These are phyloP conservation scores for Watsonalla cultraria DNA, from an alignment of 2,888 invertebrate species.

Conservation along the genomic window DNA sequence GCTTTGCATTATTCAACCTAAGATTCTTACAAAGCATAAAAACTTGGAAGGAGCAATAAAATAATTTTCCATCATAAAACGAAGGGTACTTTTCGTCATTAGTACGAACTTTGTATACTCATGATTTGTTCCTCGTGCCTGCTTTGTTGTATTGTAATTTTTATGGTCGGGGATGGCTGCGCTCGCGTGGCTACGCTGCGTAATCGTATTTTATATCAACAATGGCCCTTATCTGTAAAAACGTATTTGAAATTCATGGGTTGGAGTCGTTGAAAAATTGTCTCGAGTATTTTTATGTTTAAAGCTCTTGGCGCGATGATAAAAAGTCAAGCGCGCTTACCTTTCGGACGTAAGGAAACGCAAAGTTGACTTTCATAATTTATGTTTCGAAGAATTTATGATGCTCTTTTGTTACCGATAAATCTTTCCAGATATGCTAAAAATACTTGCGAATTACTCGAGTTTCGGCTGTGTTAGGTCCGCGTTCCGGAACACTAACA, in stretches of 20 bases:
- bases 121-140: slow-evolving; percentile 63
- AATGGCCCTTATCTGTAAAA: slow-evolving; percentile 69
- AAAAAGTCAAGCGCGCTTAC: slow-evolving; percentile 42
- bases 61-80: slow-evolving; percentile 48
- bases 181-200: slow-evolving; percentile 66
- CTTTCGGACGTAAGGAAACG: slow-evolving; percentile 31
- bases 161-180: slow-evolving; percentile 55
- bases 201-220: slow-evolving; percentile 74
- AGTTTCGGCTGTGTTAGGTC: slow-evolving; percentile 14
- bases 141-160: slow-evolving; percentile 71
- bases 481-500: slow-evolving; percentile 16
- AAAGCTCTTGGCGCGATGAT: slow-evolving; percentile 52
- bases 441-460: slow-evolving; percentile 10
- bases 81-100: slow-evolving; percentile 52
- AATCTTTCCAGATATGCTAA: slow-evolving; percentile 21
- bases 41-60: slow-evolving; percentile 42
- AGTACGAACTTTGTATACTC: slow-evolving; percentile 64
- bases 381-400: slow-evolving; percentile 33
- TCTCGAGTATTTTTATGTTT: slow-evolving; percentile 61
- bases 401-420: slow-evolving; percentile 26
- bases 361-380: slow-evolving; percentile 37
- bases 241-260: slow-evolving; percentile 71
- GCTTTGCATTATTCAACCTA: slow-evolving; percentile 34
- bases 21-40: slow-evolving; percentile 34
- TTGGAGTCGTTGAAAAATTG: slow-evolving; percentile 63